Conservation (phyloP, 2,797 vertebrate genomes). For the Microctenopoma steveboyesi region DNA sequence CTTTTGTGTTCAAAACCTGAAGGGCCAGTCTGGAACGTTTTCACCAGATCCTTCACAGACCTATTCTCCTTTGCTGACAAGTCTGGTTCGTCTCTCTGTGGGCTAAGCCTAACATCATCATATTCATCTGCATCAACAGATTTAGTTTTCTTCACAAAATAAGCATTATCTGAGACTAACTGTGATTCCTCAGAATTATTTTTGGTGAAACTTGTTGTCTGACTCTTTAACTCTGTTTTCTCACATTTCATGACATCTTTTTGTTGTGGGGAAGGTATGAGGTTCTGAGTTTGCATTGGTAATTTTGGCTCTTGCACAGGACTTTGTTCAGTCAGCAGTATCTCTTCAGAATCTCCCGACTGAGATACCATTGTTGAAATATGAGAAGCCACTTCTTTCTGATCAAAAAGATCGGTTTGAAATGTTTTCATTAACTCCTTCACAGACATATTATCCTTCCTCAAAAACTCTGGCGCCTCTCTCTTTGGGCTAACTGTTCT, state of each 20-base stretch:
- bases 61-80: constrained; percentile 70
- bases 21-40: constrained; percentile 89
- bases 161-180: constrained; percentile 15
- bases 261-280: constrained; percentile 15
- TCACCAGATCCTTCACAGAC: constrained; percentile 75
- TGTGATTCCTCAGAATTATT: constrained; percentile 31
- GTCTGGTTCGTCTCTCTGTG: constrained; percentile 12
- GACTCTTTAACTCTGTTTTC: constrained; percentile 18
- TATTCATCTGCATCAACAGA: background rate
- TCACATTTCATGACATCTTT: constrained; percentile 47
- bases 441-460: constrained; percentile 90
- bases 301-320: constrained; percentile 3
- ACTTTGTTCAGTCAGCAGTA: constrained; percentile 9
- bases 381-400: constrained; percentile 72
- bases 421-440: constrained; percentile 95
- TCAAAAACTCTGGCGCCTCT: constrained; percentile 21
- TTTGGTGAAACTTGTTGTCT: constrained; percentile 6
- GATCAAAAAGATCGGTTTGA: constrained; percentile 91
- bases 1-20: constrained; percentile 85
- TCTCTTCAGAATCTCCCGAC: constrained; percentile 36
- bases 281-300: constrained; percentile 21
- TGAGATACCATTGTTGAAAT: constrained; percentile 50
- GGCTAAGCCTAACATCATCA: constrained; percentile 3
- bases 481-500: background rate
- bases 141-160: constrained; percentile 28